Base-by-base conservation (phyloP, 2,888 invertebrate species). In the Meganola albula region DNA sequence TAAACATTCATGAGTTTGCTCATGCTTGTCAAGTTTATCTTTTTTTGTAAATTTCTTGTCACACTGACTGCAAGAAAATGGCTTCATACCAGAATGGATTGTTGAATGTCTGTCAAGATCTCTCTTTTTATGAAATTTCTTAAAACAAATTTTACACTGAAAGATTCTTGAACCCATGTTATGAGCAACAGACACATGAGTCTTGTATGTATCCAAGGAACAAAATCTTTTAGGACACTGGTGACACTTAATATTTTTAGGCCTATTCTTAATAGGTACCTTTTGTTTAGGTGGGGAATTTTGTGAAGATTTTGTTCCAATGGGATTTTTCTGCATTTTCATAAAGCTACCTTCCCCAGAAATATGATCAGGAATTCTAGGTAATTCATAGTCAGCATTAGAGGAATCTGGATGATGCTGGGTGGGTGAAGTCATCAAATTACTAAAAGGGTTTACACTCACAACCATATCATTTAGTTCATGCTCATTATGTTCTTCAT, bases 41-140 rank as follows among this genome's bases (percentile, higher is more conserved):
- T 91, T 92, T 26, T 90, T 85, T 21, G 88, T 90, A 62, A 91
- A 91, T 44, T 88, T 87, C 51, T 90, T 90, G 44, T 89, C 89
- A 70, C 92, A 92, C 34, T 88, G 87, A 28, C 82, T 85, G 60
- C 93, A 93, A 29, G 89, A 88, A 57, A 90, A 91, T 1, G 91
- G 88, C 50, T 91, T 90, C 70, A 90, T 83, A 1, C 89, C 92
- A 22, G 90, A 87, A 65, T 92, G 92, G 1, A 91, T 84, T 1
- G 89, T 84, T 9, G 88, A 83, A 69, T 93, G 93, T 0, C 92
- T 82, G 46, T 92, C 91, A 6, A 92, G 68, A 66, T 93, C 92
- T 23, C 92, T 83, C 67, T 92, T 91, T 1, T 92, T 76, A 16
- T 90, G 79, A 58, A 93, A 93, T 4, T 89, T 87, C 61, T 91